A percentile compares a stretch with the other conserved stretches of the same genome.
These are phyloP conservation scores for Uria lomvia DNA, from an alignment of 2,113 vertebrate species.

Conservation along the genomic window DNA sequence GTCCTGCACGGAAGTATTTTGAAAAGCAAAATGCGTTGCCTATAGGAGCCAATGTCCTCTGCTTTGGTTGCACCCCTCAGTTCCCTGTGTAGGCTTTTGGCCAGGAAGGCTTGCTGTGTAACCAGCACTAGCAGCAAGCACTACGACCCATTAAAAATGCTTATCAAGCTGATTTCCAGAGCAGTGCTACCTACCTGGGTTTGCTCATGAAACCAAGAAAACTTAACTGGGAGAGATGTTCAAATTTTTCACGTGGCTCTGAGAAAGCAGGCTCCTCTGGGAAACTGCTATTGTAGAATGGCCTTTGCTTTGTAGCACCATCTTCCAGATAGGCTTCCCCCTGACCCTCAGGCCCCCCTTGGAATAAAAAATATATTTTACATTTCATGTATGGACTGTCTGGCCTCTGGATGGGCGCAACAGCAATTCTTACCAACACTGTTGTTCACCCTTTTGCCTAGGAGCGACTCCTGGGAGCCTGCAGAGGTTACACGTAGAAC, in stretches of 20 bases:
- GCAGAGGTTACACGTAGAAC: rapidly evolving
- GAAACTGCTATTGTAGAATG: not conserved
- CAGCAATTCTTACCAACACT: not conserved
- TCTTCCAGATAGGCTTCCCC: not conserved
- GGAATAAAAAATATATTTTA: not conserved
- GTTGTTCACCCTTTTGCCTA: not conserved
- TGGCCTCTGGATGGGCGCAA: not conserved
- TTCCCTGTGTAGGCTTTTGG: not conserved
- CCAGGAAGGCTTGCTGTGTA: not conserved
- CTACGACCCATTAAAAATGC: not conserved
- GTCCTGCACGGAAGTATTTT: not conserved
- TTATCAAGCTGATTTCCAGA: not conserved
- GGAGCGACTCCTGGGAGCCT: not conserved
- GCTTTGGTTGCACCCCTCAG: not conserved
- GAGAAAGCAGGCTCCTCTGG: not conserved
- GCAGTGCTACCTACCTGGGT: not conserved
- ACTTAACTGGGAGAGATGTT: not conserved
- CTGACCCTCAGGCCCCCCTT: rapidly evolving
- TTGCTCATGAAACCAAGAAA: not conserved
- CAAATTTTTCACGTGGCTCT: not conserved
- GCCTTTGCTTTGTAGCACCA: not conserved
- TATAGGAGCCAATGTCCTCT: not conserved
- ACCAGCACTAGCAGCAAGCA: not conserved
- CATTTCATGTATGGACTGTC: not conserved
- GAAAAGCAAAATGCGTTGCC: not conserved